phyloP scores from a whole-genome alignment of 2,113 vertebrate species.

The human (Homo sapiens) region DNA sequence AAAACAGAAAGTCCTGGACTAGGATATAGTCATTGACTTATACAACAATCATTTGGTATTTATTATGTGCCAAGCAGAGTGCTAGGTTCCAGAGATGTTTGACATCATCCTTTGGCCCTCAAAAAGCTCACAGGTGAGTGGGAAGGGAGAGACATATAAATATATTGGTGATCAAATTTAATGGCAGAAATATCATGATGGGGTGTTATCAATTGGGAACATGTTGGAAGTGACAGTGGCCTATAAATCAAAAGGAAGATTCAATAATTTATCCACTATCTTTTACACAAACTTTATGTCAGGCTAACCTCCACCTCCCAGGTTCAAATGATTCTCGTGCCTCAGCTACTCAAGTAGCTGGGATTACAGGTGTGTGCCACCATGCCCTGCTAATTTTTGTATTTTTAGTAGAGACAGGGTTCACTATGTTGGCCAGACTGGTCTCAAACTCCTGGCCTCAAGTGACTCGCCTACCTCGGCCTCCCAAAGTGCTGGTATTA shows the following conservation, averaged over 20 bases:
- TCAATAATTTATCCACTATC: neutral
- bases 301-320: neutral
- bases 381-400: too few species aligned
- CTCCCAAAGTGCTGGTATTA: too few species aligned
- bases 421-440: too few species aligned
- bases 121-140: neutral
- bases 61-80: neutral
- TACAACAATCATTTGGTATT: neutral
- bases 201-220: neutral
- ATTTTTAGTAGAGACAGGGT: too few species aligned
- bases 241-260: neutral
- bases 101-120: neutral
- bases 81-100: neutral
- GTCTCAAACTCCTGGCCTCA: too few species aligned
- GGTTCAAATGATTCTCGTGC: too few species aligned
- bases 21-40: neutral
- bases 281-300: neutral
- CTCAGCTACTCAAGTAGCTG: too few species aligned
- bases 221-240: neutral
- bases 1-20: neutral
- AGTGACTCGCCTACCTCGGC: too few species aligned
- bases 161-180: neutral
- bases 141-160: neutral
- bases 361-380: too few species aligned
- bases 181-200: neutral